Percentiles rank a stretch among this genome's conserved stretches.
Conservation (phyloP, 2,113 vertebrate genomes). For the Thomomys bottae region DNA sequence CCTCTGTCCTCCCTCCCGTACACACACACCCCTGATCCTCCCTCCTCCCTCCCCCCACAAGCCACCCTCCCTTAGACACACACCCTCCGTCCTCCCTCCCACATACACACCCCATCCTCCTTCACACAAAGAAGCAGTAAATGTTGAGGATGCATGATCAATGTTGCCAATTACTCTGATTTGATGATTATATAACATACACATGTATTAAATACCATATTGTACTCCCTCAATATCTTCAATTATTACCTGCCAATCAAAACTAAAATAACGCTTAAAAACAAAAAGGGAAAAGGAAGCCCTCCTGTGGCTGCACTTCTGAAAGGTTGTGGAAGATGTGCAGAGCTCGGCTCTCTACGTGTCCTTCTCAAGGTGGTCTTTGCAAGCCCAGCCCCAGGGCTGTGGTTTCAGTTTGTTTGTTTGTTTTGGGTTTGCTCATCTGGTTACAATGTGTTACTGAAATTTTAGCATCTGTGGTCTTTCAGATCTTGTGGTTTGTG, state of each 20-base stretch:
- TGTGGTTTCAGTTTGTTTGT: rapidly evolving
- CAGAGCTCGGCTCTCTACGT: not conserved
- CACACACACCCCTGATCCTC: no score
- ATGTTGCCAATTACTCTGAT: not conserved
- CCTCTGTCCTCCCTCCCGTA: no score
- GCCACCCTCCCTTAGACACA: no score
- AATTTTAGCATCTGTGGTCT: rapidly evolving
- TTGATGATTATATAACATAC: not conserved
- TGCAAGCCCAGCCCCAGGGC: rapidly evolving
- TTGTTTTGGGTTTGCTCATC: rapidly evolving
- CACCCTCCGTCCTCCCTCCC: no score
- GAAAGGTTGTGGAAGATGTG: no score
- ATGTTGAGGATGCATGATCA: no score
- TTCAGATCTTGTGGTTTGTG: not conserved
- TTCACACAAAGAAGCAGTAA: no score
- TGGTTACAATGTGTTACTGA: rapidly evolving
- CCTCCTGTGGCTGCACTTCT: no score
- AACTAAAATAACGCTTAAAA: not conserved
- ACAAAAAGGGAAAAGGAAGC: not conserved
- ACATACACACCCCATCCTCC: no score
- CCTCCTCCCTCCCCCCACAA: no score
- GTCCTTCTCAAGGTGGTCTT: rapidly evolving
- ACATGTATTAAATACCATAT: no score
- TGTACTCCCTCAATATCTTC: not conserved
- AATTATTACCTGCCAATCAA: not conserved